Evolutionary conservation across 2,113 vertebrate species (phyloP).

Genomic region (Polypterus senegalus): DNA sequence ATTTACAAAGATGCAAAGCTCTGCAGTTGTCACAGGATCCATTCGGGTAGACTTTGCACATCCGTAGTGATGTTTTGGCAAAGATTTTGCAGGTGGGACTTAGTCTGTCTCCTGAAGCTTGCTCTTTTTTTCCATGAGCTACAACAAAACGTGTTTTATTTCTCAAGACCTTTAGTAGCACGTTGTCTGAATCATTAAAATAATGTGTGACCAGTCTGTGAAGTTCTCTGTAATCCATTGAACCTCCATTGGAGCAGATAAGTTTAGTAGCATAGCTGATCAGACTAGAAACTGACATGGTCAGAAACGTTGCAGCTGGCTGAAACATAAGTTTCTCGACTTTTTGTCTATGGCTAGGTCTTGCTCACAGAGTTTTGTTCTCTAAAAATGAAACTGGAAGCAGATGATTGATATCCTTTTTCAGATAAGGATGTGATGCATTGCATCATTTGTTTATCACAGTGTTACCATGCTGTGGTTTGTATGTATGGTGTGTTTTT

Average conservation of each 20-base stretch:
- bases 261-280: slow-evolving; percentile 33
- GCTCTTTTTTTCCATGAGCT: slow-evolving; percentile 13
- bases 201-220: slow-evolving; percentile 25
- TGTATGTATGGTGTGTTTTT: too few species aligned
- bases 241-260: slow-evolving; percentile 32
- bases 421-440: too few species aligned
- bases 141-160: slow-evolving; percentile 33
- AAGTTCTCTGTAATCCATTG: slow-evolving; percentile 31
- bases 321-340: background rate
- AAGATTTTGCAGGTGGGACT: slow-evolving; percentile 26
- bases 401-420: too few species aligned
- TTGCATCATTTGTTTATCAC: too few species aligned
- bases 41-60: slow-evolving; percentile 34
- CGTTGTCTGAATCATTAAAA: slow-evolving; percentile 22
- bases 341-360: too few species aligned
- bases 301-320: background rate
- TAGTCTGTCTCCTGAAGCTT: slow-evolving; percentile 4
- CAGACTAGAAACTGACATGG: slow-evolving; percentile 26
- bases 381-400: too few species aligned
- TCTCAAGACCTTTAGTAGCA: slow-evolving; percentile 28
- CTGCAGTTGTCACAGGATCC: slow-evolving; percentile 29
- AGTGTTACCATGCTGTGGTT: too few species aligned
- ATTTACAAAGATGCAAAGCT: slow-evolving; percentile 45
- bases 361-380: too few species aligned
- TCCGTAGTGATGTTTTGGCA: slow-evolving; percentile 38